Conservation (phyloP, 1,140 invertebrate genomes). For the Eurosta solidaginis region DNA sequence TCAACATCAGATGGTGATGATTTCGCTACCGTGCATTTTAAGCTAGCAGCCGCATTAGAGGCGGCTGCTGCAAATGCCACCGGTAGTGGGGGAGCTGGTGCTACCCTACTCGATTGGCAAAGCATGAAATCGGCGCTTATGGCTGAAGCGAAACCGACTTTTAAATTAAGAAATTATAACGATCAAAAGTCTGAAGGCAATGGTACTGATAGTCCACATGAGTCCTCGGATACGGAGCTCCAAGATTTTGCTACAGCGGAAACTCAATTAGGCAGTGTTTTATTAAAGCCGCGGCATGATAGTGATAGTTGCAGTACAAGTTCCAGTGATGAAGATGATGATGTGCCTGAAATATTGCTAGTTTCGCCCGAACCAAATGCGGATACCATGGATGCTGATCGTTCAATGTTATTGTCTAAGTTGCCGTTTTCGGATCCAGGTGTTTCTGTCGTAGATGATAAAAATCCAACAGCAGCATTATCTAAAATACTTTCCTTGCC, state of each 20-base stretch:
- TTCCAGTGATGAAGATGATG: conserved; percentile 7
- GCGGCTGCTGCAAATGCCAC: background rate
- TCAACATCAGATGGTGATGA: conserved; percentile 2
- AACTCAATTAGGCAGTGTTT: background rate
- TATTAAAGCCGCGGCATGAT: background rate
- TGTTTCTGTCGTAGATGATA: conserved; percentile 32
- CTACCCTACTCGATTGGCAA: conserved; percentile 1
- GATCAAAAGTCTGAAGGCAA: background rate
- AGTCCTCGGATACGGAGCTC: background rate
- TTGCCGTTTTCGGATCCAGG: conserved; percentile 21
- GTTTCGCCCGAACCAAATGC: background rate
- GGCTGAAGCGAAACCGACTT: background rate
- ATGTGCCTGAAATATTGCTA: background rate
- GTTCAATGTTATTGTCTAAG: conserved; percentile 31
- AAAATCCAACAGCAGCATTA: conserved; percentile 35
- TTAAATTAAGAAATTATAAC: background rate
- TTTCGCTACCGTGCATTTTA: conserved; percentile 9
- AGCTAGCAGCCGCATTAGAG: conserved; percentile 20
- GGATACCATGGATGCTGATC: background rate
- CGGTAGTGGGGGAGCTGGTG: background rate
- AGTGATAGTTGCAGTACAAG: conserved; percentile 7
- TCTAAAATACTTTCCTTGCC: conserved; percentile 53
- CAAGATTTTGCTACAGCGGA: background rate
- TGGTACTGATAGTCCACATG: background rate
- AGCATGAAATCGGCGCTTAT: background rate